Percentiles rank a stretch among this genome's conserved stretches.
Evolutionary conservation across 2,113 vertebrate species (phyloP).

Genomic region (Pavo muticus): DNA sequence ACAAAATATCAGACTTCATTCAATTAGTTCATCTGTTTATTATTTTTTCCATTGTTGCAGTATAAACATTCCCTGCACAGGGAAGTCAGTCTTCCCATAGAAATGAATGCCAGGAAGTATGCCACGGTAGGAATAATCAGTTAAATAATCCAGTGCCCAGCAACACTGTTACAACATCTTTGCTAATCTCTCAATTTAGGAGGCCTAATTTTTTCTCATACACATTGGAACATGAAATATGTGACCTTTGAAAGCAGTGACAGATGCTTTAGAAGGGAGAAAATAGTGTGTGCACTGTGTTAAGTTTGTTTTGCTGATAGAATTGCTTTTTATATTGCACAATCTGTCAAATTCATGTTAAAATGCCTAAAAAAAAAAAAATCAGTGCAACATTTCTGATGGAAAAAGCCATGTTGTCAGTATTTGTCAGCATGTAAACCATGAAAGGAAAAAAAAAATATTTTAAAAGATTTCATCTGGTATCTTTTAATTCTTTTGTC

Average conservation of each 20-base stretch:
- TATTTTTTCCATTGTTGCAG: not conserved
- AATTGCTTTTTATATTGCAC: slow-evolving; percentile 52
- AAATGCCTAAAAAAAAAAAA: slow-evolving; percentile 5
- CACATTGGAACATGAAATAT: slow-evolving; percentile 14
- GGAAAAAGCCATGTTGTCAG: not conserved
- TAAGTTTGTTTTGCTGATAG: slow-evolving; percentile 46
- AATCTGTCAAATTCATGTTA: slow-evolving; percentile 39
- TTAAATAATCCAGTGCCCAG: not conserved
- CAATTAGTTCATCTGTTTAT: not conserved
- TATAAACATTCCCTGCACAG: not conserved
- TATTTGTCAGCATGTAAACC: slow-evolving; percentile 1
- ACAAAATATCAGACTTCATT: not conserved
- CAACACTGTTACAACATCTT: not conserved
- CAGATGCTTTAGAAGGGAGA: slow-evolving; percentile 28
- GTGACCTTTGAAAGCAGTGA: slow-evolving; percentile 61
- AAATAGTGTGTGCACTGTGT: not conserved
- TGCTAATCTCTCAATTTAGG: slow-evolving; percentile 34
- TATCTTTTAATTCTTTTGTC: not conserved
- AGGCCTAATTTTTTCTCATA: not conserved
- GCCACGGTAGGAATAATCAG: not conserved
- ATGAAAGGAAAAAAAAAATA: not conserved
- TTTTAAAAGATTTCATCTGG: not conserved
- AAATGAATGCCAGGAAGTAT: not conserved
- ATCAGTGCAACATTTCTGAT: not conserved
- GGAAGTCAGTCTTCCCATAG: not conserved